phyloP scores from a whole-genome alignment of 2,113 vertebrate genomes.

The Dissostichus mawsoni region DNA sequence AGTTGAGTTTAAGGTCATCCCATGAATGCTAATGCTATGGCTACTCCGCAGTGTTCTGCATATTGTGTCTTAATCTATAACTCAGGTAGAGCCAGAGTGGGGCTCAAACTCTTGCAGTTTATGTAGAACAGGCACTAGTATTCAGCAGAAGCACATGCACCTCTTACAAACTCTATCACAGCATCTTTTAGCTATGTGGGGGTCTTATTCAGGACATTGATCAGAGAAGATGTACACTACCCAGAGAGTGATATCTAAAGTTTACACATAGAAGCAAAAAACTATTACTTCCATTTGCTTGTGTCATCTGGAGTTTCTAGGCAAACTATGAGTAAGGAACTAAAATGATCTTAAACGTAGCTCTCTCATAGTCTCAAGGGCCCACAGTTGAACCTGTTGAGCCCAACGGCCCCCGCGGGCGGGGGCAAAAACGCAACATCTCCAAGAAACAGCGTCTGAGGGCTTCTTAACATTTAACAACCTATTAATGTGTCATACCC shows the following conservation, averaged over 20 bases:
- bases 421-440: no score
- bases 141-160: slow-evolving; percentile 23
- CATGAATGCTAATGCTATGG: slow-evolving; percentile 37
- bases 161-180: slow-evolving; percentile 7
- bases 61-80: slow-evolving; percentile 61
- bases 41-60: slow-evolving; percentile 45
- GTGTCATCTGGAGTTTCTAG: slow-evolving; percentile 47
- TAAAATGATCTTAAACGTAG: slow-evolving; percentile 45
- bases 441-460: no score
- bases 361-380: slow-evolving; percentile 33
- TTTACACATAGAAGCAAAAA: slow-evolving; percentile 11
- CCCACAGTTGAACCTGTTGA: slow-evolving; percentile 11
- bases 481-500: no score
- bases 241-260: slow-evolving; percentile 28
- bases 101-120: slow-evolving; percentile 23
- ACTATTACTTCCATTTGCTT: slow-evolving; percentile 20
- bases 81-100: slow-evolving; percentile 26
- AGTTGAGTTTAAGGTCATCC: neutral
- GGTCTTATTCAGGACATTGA: slow-evolving; percentile 34
- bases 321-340: slow-evolving; percentile 20
- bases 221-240: neutral
- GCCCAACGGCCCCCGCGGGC: no score
- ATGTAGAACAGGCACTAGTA: slow-evolving; percentile 30
- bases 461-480: no score
- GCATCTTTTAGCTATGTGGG: slow-evolving; percentile 11